Conservation (phyloP, 2,797 vertebrate genomes). For the Hydrolagus colliei region DNA sequence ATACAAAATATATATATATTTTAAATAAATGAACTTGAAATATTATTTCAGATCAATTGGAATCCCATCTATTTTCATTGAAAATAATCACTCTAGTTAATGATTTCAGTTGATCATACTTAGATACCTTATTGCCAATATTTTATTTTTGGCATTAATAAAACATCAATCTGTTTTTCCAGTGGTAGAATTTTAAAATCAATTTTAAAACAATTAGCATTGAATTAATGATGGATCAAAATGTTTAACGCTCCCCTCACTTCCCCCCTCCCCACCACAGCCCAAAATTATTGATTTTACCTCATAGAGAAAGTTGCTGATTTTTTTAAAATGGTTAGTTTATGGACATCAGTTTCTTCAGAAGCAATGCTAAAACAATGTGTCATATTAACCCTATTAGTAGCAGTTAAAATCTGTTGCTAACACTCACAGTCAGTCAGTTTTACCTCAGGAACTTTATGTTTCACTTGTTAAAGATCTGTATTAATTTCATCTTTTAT, state of each 20-base stretch:
- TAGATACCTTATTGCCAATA: not conserved
- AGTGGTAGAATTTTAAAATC: not conserved
- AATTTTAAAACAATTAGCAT: slow-evolving; percentile 19
- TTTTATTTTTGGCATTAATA: not conserved
- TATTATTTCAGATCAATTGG: not conserved
- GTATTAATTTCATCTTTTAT: not conserved
- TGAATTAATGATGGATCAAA: not conserved
- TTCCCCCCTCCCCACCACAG: not conserved
- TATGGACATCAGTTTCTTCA: not conserved
- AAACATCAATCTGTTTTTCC: not conserved
- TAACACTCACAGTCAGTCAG: not conserved
- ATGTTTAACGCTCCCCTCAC: too few relatives aligned
- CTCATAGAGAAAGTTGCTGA: not conserved
- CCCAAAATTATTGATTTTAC: not conserved
- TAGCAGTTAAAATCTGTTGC: not conserved
- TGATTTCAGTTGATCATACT: not conserved
- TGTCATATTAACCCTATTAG: not conserved
- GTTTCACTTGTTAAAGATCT: not conserved
- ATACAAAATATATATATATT: too few relatives aligned
- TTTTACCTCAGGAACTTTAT: not conserved
- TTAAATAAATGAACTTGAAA: not conserved
- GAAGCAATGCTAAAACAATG: not conserved
- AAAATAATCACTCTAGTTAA: slow-evolving; percentile 1
- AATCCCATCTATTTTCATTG: slow-evolving; percentile 11
- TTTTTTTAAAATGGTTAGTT: not conserved